Evolutionary conservation across 2,113 vertebrate species (phyloP), one percentile per base, ranked within the genome.

Genomic region (Pampusana beccarii): DNA sequence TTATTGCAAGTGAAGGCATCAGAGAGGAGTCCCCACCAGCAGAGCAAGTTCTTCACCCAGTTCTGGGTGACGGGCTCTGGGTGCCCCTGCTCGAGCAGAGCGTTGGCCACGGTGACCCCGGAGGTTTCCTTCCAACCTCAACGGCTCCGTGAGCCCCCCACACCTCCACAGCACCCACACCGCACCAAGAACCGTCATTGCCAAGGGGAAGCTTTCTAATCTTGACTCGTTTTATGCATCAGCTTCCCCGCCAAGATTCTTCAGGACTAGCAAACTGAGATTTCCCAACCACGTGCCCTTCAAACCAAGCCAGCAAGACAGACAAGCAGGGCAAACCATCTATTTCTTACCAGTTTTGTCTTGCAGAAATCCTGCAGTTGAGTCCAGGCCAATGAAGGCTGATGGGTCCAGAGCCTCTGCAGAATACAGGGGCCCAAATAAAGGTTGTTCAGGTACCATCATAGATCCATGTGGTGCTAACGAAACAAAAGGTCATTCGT

Each of bases 271-370:
- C 0, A 31, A 23, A 31, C 3, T 1, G 38, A 28, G 25, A 48
- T 46, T 66, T 80, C 31, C 72, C 64, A 65, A 17, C 62, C 36
- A 26, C 46, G 21, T 2, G 11, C 3, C 34, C 54, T 38, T 15
- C 66, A 29, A n/a, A 8, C 13, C 44, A 38, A 5, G 42, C 51
- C 21, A 24, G 16, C 4, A 7, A 15, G 19, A 12, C 34, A 23
- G 42, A 2, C 16, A 23, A 5, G 0, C 13, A 61, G 0, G 36
- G 62, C 80, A 25, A 56, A 85, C 8, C 11, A 15, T 5, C 38
- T 8, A 12, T 1, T 50, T 40, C 51, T 94, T 23, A 98, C 98
- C 98, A 95, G 95, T 56, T 73, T 24, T 65, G 26, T 87, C 95
- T 38, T 95, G 93, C 64, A 89, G 80, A 72, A 86, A 92, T 14